Percentiles rank a stretch among this genome's conserved stretches.
phyloP scores from a whole-genome alignment of 2,888 invertebrate genomes.

The Drosophila yooni region DNA sequence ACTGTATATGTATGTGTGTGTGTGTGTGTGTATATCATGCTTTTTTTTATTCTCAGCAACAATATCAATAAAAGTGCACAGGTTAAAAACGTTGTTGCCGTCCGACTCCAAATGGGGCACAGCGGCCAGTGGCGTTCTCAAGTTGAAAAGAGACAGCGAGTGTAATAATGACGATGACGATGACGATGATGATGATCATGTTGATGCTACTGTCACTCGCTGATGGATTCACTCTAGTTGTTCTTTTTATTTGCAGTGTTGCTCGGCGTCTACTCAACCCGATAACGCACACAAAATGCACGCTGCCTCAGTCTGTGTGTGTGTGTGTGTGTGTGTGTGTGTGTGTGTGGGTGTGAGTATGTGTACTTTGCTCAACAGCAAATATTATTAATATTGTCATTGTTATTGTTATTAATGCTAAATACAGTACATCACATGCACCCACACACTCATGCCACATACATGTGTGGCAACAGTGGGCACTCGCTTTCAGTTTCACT shows the following conservation, averaged over 20 bases:
- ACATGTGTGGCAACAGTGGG: conserved; percentile 43
- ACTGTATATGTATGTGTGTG: neutral
- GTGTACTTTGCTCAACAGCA: conserved; percentile 69
- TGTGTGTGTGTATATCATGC: neutral
- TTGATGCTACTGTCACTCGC: conserved; percentile 47
- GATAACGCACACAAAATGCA: conserved; percentile 62
- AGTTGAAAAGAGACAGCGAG: conserved; percentile 20
- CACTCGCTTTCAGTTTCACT: conserved; percentile 21
- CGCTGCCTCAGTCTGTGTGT: conserved; percentile 5
- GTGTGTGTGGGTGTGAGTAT: conserved; percentile 27
- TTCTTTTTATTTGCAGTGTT: conserved; percentile 67
- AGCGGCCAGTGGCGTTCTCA: conserved; percentile 4
- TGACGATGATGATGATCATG: conserved; percentile 24
- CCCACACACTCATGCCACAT: conserved; percentile 14
- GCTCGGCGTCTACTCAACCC: conserved; percentile 37
- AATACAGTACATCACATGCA: conserved; percentile 39
- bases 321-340: conserved; percentile 4
- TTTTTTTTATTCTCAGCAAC: conserved; percentile 1
- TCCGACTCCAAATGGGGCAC: conserved; percentile 30
- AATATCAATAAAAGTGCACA: conserved; percentile 45
- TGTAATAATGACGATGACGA: conserved; percentile 3
- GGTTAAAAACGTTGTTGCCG: conserved; percentile 48
- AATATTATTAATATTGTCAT: conserved; percentile 72
- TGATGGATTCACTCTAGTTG: conserved; percentile 74
- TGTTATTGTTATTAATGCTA: conserved; percentile 69